Conservation (phyloP, 1,140 invertebrate species). For the Pinna nobilis region DNA sequence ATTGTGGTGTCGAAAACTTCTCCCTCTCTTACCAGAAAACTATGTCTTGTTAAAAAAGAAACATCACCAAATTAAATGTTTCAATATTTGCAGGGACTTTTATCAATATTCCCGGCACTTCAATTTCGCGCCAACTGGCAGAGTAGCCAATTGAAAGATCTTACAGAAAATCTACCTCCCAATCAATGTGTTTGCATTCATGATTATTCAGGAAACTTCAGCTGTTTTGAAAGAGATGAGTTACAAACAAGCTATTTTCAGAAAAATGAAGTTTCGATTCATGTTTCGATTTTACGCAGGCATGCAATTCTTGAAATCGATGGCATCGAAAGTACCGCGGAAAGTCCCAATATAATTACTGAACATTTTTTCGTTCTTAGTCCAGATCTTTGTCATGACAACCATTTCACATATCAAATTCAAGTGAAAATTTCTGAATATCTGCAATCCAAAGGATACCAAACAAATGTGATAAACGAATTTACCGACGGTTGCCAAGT, state of each 20-base stretch:
- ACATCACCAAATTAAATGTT: conserved; percentile 29
- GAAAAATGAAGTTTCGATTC: conserved; percentile 27
- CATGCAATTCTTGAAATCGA: conserved; percentile 36
- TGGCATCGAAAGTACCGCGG: conserved; percentile 13
- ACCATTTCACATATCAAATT: conserved; percentile 12
- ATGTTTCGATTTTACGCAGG: conserved; percentile 27
- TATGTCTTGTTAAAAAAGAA: conserved; percentile 17
- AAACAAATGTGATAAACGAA: conserved; percentile 15
- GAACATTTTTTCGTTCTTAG: conserved; percentile 29
- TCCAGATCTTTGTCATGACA: conserved; percentile 19
- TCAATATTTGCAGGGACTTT: conserved; percentile 8
- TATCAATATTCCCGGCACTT: conserved; percentile 24
- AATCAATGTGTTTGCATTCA: conserved; percentile 22
- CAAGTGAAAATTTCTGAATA: neutral
- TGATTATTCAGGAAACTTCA: conserved; percentile 37
- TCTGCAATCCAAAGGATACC: neutral
- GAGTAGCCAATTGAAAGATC: conserved; percentile 10
- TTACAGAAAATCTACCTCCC: conserved; percentile 14
- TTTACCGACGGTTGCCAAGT: conserved; percentile 33
- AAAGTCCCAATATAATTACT: conserved; percentile 7
- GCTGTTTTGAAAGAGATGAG: conserved; percentile 16
- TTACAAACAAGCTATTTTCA: conserved; percentile 34
- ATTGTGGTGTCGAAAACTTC: too few relatives aligned
- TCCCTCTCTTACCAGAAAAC: too few relatives aligned
- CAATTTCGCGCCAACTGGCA: conserved; percentile 38